Conservation (phyloP, 2,888 invertebrate species). For the Drosophila atripex region DNA sequence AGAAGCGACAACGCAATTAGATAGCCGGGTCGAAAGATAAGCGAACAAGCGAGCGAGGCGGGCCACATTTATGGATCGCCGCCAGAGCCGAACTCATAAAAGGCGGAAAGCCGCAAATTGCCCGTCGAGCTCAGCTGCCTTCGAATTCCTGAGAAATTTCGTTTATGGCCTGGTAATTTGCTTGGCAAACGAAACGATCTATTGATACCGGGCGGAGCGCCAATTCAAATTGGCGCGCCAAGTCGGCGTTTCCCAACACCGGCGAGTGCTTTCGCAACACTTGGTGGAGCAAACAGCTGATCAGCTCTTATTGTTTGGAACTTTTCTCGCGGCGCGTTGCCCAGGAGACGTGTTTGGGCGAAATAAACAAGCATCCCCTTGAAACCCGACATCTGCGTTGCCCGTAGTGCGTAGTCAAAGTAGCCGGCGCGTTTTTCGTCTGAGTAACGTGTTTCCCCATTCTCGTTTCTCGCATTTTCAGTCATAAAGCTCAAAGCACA, state of each 20-base stretch:
- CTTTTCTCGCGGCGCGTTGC: constrained; percentile 15
- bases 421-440: constrained; percentile 33
- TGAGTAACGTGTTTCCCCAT: constrained; percentile 25
- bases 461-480: constrained; percentile 41
- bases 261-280: constrained; percentile 18
- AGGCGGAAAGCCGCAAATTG: constrained; percentile 28
- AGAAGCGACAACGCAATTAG: constrained; percentile 76
- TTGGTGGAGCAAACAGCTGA: constrained; percentile 32
- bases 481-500: constrained; percentile 16
- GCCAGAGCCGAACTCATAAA: constrained; percentile 53
- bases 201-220: not conserved
- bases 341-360: constrained; percentile 17
- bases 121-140: constrained; percentile 35
- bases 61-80: constrained; percentile 60
- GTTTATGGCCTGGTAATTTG: constrained; percentile 52
- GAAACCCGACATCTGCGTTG: constrained; percentile 5
- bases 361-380: constrained; percentile 35
- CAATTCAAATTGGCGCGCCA: constrained; percentile 33
- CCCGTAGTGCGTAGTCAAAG: constrained; percentile 24
- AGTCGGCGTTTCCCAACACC: constrained; percentile 30
- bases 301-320: constrained; percentile 1
- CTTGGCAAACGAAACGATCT: constrained; percentile 25
- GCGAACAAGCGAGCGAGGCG: constrained; percentile 34
- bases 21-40: constrained; percentile 67
- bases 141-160: constrained; percentile 63